Evolutionary conservation across 2,797 vertebrate species (phyloP).

Genomic region (Peromyscus melanophrys): DNA sequence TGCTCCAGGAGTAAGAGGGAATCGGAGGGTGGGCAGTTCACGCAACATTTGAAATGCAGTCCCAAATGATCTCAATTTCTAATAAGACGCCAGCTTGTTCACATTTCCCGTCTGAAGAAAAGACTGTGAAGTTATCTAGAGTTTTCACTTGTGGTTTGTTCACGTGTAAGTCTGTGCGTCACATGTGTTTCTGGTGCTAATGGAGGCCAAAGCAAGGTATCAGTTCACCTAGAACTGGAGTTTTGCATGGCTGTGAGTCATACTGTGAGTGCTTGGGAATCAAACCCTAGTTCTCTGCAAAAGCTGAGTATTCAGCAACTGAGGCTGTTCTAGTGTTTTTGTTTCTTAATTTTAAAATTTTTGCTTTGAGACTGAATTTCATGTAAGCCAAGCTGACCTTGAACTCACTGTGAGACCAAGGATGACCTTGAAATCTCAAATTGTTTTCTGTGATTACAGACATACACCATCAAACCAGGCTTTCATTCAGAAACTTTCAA

Average conservation of each 20-base stretch:
- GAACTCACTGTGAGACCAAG: background rate
- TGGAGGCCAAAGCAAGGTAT: background rate
- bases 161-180: background rate
- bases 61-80: background rate
- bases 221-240: background rate
- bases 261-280: background rate
- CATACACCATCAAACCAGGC: background rate
- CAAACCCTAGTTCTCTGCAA: background rate
- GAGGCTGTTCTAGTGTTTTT: background rate
- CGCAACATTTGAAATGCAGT: constrained; percentile 7
- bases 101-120: background rate
- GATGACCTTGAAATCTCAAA: background rate
- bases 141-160: background rate
- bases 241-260: too few relatives aligned
- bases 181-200: background rate
- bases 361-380: background rate
- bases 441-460: too few relatives aligned
- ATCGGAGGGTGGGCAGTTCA: background rate
- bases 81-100: background rate
- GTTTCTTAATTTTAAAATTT: background rate
- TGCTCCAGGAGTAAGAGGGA: background rate
- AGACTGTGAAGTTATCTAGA: background rate
- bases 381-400: background rate
- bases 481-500: background rate
- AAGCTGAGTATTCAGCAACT: background rate